Percentiles rank a stretch among this genome's conserved stretches.
Conservation (phyloP, 2,888 invertebrate genomes). For the Caenorhabditis virilis region DNA sequence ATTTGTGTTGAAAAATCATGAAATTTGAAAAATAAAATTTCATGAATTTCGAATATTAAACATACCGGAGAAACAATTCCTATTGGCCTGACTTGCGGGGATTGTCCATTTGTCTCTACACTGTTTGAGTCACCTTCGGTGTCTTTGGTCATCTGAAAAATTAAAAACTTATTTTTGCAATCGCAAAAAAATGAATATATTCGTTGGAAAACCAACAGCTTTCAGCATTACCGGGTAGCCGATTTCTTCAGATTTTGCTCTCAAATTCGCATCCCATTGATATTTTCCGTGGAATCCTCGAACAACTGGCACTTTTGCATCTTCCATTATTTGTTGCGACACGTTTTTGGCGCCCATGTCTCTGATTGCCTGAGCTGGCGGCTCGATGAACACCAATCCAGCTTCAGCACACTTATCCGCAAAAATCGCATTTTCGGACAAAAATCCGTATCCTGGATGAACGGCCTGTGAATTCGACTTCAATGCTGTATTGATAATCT, state of each 20-base stretch:
- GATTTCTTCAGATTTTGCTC: slow-evolving; percentile 47
- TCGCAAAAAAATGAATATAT: too few species aligned
- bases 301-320: slow-evolving; percentile 84
- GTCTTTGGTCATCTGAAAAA: too few species aligned
- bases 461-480: slow-evolving; percentile 74
- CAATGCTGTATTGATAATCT: slow-evolving; percentile 78
- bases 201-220: too few species aligned
- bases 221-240: slow-evolving; percentile 98
- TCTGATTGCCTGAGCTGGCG: slow-evolving; percentile 88
- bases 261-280: slow-evolving; percentile 60
- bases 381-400: slow-evolving; percentile 89
- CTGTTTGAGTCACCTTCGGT: too few species aligned
- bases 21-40: too few species aligned
- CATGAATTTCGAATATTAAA: too few species aligned
- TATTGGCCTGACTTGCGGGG: too few species aligned
- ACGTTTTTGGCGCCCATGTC: slow-evolving; percentile 73
- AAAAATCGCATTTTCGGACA: slow-evolving; percentile 97
- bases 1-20: too few species aligned
- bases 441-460: slow-evolving; percentile 98
- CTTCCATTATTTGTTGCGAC: slow-evolving; percentile 78
- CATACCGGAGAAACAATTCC: too few species aligned
- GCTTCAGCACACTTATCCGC: slow-evolving; percentile 82
- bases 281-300: slow-evolving; percentile 67
- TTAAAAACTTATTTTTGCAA: too few species aligned
- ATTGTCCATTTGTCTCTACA: too few species aligned